Conservation (phyloP, 2,797 vertebrate species). For the Cirrhinus mrigala region DNA sequence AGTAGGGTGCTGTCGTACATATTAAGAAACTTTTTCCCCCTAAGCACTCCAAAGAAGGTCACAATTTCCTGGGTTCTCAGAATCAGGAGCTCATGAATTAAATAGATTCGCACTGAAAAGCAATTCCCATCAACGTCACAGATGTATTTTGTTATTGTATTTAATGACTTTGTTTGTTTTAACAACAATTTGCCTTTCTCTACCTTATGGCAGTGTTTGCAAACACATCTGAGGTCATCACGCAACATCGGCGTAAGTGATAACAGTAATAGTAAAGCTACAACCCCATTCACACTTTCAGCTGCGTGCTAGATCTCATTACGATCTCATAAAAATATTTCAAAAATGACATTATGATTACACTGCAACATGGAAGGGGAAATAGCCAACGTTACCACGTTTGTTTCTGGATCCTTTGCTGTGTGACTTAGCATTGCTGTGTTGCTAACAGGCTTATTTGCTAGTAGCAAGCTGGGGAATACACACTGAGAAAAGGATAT, state of each 20-base stretch:
- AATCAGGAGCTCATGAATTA: slow-evolving; percentile 54
- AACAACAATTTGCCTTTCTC: not conserved
- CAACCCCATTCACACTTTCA: slow-evolving; percentile 11
- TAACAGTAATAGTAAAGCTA: not conserved
- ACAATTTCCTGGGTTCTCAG: slow-evolving; percentile 50
- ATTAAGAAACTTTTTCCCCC: slow-evolving; percentile 39
- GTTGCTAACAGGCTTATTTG: slow-evolving; percentile 70
- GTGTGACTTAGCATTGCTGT: slow-evolving; percentile 72
- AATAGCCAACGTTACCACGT: slow-evolving; percentile 66
- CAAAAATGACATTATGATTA: slow-evolving; percentile 53
- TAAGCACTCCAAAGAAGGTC: slow-evolving; percentile 47
- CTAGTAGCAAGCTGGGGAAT: slow-evolving; percentile 70
- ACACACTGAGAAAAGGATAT: slow-evolving; percentile 72
- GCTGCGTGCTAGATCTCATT: not conserved
- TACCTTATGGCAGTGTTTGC: not conserved
- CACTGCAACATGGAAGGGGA: slow-evolving; percentile 46
- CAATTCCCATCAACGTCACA: slow-evolving; percentile 25
- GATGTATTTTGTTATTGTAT: slow-evolving; percentile 46
- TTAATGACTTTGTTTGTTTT: slow-evolving; percentile 33
- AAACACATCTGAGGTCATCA: slow-evolving; percentile 3
- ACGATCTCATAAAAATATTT: slow-evolving; percentile 28
- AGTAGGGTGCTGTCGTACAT: slow-evolving; percentile 9
- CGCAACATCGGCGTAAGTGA: slow-evolving; percentile 7
- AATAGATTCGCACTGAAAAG: slow-evolving; percentile 47
- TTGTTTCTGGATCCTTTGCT: slow-evolving; percentile 69